A percentile compares a stretch with the other conserved stretches of the same genome.
Conservation (phyloP, 1,140 invertebrate species). For the Ceratitis capitata region DNA sequence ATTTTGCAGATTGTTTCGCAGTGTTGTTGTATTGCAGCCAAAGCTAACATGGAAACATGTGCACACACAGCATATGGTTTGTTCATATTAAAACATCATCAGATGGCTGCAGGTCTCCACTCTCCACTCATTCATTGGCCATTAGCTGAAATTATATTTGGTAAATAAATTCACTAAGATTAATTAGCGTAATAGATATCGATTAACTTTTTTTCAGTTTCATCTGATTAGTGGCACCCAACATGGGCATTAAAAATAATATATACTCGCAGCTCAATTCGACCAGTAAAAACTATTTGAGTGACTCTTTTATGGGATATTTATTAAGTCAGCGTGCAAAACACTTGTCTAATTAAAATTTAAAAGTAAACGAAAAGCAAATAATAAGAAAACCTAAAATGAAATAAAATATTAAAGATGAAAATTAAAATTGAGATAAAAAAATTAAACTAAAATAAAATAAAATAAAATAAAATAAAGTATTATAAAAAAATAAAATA, state of each 20-base stretch:
- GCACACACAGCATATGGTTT: background rate
- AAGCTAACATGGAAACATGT: background rate
- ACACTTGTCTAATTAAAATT: too few species aligned
- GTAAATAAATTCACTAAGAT: slow-evolving; percentile 7
- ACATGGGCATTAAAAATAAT: background rate
- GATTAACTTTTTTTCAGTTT: background rate
- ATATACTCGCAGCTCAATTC: background rate
- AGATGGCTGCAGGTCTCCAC: background rate
- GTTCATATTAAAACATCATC: too few species aligned
- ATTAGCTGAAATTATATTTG: slow-evolving; percentile 13
- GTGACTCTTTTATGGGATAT: background rate
- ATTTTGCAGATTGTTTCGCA: background rate
- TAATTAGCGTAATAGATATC: slow-evolving; percentile 9
- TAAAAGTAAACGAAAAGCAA: too few species aligned
- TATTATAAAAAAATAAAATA: too few species aligned
- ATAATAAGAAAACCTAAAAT: too few species aligned
- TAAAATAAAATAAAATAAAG: too few species aligned
- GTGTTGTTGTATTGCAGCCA: background rate
- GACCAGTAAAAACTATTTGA: background rate
- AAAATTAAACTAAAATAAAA: too few species aligned
- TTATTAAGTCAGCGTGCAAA: too few species aligned
- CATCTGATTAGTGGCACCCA: background rate
- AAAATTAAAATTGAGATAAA: too few species aligned
- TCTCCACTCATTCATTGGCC: background rate
- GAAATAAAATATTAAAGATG: too few species aligned